phyloP scores from a whole-genome alignment of 2,888 invertebrate genomes.

The Dasysyrphus albostriatus region DNA sequence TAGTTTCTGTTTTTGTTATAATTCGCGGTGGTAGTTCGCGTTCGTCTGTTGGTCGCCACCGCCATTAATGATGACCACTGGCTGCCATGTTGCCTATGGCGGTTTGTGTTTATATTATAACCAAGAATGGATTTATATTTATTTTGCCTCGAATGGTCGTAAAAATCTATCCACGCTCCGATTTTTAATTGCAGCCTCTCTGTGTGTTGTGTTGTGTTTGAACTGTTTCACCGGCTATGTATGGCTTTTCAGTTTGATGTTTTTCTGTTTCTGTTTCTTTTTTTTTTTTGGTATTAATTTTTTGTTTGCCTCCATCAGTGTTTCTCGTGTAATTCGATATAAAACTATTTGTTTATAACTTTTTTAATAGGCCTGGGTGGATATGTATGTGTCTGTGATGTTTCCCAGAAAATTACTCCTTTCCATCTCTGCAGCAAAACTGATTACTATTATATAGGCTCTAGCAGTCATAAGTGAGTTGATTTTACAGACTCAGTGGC shows the following conservation, averaged over 20 bases:
- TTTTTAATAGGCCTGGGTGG: constrained; percentile 48
- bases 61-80: constrained; percentile 77
- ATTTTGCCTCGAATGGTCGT: constrained; percentile 69
- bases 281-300: constrained; percentile 25
- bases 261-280: not conserved
- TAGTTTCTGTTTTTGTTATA: constrained; percentile 24
- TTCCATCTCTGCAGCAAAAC: constrained; percentile 17
- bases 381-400: constrained; percentile 24
- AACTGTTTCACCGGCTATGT: constrained; percentile 24
- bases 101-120: constrained; percentile 64
- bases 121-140: constrained; percentile 43
- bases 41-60: constrained; percentile 66
- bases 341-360: constrained; percentile 74
- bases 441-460: constrained; percentile 32
- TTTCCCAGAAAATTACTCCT: constrained; percentile 60
- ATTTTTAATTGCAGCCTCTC: constrained; percentile 72
- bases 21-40: constrained; percentile 37
- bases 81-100: constrained; percentile 71
- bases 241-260: constrained; percentile 28
- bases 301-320: constrained; percentile 1
- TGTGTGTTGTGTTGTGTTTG: constrained; percentile 5
- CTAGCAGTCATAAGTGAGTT: constrained; percentile 67
- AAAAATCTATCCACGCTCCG: constrained; percentile 73
- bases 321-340: constrained; percentile 72
- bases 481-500: constrained; percentile 72